Base-by-base conservation (phyloP, 2,888 invertebrate species). In the Marasmarcha lunaedactyla region DNA sequence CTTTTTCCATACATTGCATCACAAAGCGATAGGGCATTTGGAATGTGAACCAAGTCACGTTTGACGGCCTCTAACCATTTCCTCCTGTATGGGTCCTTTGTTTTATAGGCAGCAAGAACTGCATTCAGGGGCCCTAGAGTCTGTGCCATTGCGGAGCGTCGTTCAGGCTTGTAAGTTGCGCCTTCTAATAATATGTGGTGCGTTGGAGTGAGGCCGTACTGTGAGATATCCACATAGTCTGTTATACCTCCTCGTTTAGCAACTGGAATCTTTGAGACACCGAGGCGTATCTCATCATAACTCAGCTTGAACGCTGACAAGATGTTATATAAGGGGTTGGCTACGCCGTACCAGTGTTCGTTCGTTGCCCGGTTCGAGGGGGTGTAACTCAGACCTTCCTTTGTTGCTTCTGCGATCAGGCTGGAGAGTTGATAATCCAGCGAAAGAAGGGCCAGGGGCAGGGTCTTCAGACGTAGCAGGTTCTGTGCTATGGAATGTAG, bases 101-200 rank as follows among this genome's bases (percentile, higher is more conserved):
- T 37, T 38, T 26, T 37, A 26, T 38, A 41, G 11, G 14, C 4
- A 1, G 37, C 41, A 5, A 37, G 20, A 7, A 20, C 20, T 20
- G 20, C 20, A 20, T 3, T 41, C 7, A 41, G n/a, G 14, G 41
- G 41, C 2, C 41, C 41, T n/a, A 41, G 25, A 10, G 41, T 41
- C 15, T 41, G 41, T n/a, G 41, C 38, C 41, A 41, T 41, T 12
- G 38, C 37, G 2, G 41, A 36, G 11, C 41, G 27, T 33, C 41
- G 36, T 10, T 41, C 41, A 13, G 41, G 41, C 15, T 41, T 41
- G 14, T 41, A 41, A 10, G 37, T 41, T 5, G 41, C 27, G 3
- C 37, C 41, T 15, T 41, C 41, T 1, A 41, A 9, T 6, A 41
- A 33, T 9, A 37, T 33, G 25, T 41, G 41, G 14, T 41, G 41